Base-by-base conservation (phyloP, 1,140 invertebrate genomes). In the Penaeus chinensis region DNA sequence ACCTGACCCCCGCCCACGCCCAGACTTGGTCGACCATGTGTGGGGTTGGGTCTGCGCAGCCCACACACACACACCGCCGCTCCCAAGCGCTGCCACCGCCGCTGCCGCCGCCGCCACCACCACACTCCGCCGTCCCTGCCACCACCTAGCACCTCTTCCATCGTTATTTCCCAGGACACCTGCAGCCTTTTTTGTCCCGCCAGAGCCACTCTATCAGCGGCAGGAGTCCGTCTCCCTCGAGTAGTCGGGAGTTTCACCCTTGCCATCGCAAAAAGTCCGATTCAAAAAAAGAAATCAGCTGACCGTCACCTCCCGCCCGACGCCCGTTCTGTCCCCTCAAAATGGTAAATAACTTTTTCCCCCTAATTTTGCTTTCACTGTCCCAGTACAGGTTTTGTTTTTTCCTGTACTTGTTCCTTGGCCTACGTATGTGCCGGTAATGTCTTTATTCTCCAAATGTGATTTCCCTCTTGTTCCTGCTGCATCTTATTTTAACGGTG, bases 1-100 rank as follows among this genome's bases (percentile, higher is more conserved):
- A 87, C 85, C 85, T 87, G 80, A 87, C 85, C 85, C 85, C 80
- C 85, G 85, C 85, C 85, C 85, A 82, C 81, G 85, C 77, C 85
- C 54, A 76, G 71, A 74, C 61, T 54, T 71, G 47, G 54, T 65
- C 74, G 71, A 32, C 5, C 18, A 37, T 27, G 71, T 74, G 71
- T 74, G 77, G 24, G n/a, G 24, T 13, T n/a, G 32, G n/a, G 77
- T 84, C 87, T 84, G 87, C 82, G 87, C 87, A 88, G 82, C 82
- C 76, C 87, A 84, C 76, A 88, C 74, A 87, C 85, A 87, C 79
- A 87, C 82, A 83, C 76, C 76, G 76, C 74, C 87, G 82, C 76
- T 76, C 62, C 87, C 76, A 88, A 61, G 76, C 77, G 82, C 47
- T 84, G 82, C 79, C 74, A 78, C 87, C 78, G 79, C 85, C 82